phyloP scores from a whole-genome alignment of 2,888 invertebrate genomes.

The Eulithis testata region DNA sequence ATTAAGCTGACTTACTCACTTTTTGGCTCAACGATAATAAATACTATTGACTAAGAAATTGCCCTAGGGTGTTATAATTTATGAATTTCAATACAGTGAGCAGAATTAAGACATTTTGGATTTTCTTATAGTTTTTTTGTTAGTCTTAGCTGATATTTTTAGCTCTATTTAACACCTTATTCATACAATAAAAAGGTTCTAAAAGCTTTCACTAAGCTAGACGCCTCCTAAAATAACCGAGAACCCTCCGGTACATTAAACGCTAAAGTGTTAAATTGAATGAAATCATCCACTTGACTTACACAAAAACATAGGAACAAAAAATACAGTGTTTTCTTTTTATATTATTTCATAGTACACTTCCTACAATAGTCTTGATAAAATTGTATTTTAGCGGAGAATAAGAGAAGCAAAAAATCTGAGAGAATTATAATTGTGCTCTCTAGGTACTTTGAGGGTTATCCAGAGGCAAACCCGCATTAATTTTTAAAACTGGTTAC shows the following conservation, averaged over 20 bases:
- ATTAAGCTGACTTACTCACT: too few species aligned
- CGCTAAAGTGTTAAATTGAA: constrained; percentile 31
- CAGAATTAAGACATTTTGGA: too few species aligned
- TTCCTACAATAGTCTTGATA: neutral
- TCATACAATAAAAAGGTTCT: constrained; percentile 5
- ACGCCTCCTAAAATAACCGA: constrained; percentile 25
- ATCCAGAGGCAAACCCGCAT: too few species aligned
- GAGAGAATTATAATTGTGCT: too few species aligned
- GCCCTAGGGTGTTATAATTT: too few species aligned
- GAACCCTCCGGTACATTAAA: constrained; percentile 33
- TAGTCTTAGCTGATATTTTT: neutral
- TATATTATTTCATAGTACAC: neutral
- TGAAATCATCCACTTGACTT: constrained; percentile 24
- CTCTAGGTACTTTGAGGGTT: too few species aligned
- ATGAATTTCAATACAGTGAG: too few species aligned
- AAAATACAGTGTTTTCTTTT: neutral
- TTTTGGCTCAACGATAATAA: too few species aligned
- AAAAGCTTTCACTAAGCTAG: constrained; percentile 9
- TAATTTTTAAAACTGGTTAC: too few species aligned
- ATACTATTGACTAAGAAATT: too few species aligned
- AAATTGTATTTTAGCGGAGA: too few species aligned
- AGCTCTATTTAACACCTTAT: neutral
- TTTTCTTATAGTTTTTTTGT: neutral
- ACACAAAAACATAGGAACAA: constrained; percentile 6
- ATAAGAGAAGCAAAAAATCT: too few species aligned